A percentile compares a stretch with the other conserved stretches of the same genome.
phyloP scores from a whole-genome alignment of 2,888 invertebrate species.

The Aphodius sticticus region DNA sequence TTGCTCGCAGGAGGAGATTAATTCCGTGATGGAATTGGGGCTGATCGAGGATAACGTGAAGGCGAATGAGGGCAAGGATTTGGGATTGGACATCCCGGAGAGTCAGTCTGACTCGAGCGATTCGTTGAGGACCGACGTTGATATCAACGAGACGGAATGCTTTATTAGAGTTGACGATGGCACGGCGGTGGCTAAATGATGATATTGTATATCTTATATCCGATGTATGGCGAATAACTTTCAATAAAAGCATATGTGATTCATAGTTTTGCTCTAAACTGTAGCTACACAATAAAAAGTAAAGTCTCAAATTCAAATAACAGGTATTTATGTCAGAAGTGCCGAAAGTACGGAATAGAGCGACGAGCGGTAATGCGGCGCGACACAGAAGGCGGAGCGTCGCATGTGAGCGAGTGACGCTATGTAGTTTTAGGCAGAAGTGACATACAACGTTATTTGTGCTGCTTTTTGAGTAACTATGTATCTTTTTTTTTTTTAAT shows the following conservation, averaged over 20 bases:
- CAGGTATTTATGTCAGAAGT: too few species aligned
- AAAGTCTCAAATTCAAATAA: too few species aligned
- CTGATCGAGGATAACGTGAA: slow-evolving; percentile 30
- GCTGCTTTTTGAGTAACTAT: too few species aligned
- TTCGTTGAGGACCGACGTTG: slow-evolving; percentile 23
- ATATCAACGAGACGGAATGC: slow-evolving; percentile 27
- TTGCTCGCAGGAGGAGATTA: slow-evolving; percentile 34
- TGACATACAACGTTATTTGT: too few species aligned
- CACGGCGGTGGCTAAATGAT: neutral
- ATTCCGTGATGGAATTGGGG: slow-evolving; percentile 31
- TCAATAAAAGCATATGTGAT: neutral
- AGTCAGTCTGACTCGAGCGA: slow-evolving; percentile 9
- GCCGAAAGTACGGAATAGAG: too few species aligned
- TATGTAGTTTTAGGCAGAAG: too few species aligned
- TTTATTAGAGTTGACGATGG: slow-evolving; percentile 27
- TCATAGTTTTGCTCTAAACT: neutral
- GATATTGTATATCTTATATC: neutral
- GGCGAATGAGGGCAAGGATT: slow-evolving; percentile 21
- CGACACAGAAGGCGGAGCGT: too few species aligned
- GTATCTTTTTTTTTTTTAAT: too few species aligned
- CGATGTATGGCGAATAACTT: neutral
- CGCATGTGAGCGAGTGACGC: too few species aligned
- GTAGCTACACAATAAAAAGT: too few species aligned
- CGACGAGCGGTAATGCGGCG: too few species aligned
- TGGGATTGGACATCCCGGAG: slow-evolving; percentile 17